Conservation (phyloP, 2,888 invertebrate species). For the Erebia aethiops region DNA sequence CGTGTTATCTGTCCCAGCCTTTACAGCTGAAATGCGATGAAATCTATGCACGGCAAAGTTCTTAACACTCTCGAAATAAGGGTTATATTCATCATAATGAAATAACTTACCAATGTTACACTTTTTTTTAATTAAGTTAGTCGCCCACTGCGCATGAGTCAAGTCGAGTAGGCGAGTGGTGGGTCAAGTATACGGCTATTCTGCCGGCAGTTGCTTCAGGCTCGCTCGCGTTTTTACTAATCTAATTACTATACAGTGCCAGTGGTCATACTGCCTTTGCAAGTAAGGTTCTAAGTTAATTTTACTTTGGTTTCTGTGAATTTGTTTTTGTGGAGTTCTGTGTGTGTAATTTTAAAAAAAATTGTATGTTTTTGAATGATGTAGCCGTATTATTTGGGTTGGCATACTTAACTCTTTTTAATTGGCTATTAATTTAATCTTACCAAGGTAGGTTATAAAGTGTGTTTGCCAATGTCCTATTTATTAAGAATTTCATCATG, state of each 20-base stretch:
- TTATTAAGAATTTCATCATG: too few species aligned
- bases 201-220: slow-evolving; percentile 47
- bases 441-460: background rate
- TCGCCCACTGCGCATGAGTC: slow-evolving; percentile 63
- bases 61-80: background rate
- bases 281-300: slow-evolving; percentile 12
- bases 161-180: slow-evolving; percentile 49
- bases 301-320: background rate
- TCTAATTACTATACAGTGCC: slow-evolving; percentile 50
- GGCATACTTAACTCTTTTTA: background rate
- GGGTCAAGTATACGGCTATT: slow-evolving; percentile 47
- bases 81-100: background rate
- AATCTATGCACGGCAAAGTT: background rate
- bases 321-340: background rate
- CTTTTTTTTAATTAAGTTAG: slow-evolving; percentile 47
- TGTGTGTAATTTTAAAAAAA: background rate
- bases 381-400: background rate
- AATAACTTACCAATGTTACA: background rate
- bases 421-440: background rate
- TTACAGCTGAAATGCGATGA: background rate
- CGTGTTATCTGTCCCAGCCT: background rate
- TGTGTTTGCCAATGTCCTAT: background rate
- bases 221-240: slow-evolving; percentile 49
- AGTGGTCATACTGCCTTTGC: background rate
- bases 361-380: background rate